phyloP scores from a whole-genome alignment of 2,888 invertebrate genomes.

The Epicampocera succincta region DNA sequence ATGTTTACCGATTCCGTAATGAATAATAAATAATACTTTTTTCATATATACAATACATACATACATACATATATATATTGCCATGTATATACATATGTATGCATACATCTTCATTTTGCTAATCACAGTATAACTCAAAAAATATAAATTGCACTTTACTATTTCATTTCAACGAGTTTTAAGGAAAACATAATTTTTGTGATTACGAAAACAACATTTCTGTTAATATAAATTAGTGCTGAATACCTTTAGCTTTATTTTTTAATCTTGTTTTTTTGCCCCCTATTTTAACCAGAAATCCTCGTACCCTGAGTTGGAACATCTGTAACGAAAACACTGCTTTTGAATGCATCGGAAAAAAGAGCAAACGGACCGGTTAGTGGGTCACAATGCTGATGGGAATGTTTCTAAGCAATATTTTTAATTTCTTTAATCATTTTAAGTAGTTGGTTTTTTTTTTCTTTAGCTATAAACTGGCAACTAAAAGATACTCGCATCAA shows the following conservation, averaged over 20 bases:
- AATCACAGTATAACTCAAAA: too few species aligned
- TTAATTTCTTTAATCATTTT: slow-evolving; percentile 73
- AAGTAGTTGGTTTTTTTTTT: slow-evolving; percentile 67
- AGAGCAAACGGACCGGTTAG: slow-evolving; percentile 33
- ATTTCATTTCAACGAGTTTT: too few species aligned
- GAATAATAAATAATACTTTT: too few species aligned
- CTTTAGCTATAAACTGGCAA: slow-evolving; percentile 53
- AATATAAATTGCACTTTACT: too few species aligned
- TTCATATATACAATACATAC: too few species aligned
- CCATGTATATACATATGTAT: too few species aligned
- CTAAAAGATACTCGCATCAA: slow-evolving; percentile 32
- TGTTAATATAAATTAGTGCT: too few species aligned
- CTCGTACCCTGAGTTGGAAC: slow-evolving; percentile 12
- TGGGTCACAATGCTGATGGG: slow-evolving; percentile 58
- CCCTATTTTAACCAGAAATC: not conserved
- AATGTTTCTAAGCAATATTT: slow-evolving; percentile 66
- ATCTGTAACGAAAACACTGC: not conserved
- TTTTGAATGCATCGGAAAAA: not conserved
- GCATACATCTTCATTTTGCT: too few species aligned
- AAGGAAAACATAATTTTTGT: too few species aligned
- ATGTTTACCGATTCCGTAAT: too few species aligned
- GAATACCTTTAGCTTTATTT: slow-evolving; percentile 3
- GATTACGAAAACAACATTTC: too few species aligned
- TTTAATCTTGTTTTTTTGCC: not conserved
- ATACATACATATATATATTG: too few species aligned